Evolutionary conservation across 2,797 vertebrate species (phyloP), one percentile per base, ranked within the genome.

Genomic region (Enteromius thamalakanensis): DNA sequence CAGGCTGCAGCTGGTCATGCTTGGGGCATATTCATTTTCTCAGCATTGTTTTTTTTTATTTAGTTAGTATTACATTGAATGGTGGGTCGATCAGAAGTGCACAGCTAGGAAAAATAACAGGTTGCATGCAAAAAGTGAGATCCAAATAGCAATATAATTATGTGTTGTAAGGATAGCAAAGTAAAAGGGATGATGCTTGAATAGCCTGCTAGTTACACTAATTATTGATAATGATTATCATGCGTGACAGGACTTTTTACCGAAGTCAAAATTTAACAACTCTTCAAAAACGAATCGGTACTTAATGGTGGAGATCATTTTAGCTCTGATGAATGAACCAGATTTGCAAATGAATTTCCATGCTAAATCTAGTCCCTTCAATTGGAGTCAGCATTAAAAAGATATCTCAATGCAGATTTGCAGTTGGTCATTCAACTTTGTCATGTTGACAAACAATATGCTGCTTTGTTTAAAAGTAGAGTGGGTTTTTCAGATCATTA

Each of bases 1-100:
- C 26, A 53, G 71, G 49, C 29, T 74, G 45, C 15, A 47, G 53
- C 40, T 77, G 55, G 9, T 23, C 76, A 34, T 49, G 64, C 62
- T 51, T 51, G 19, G 34, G 62, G 26, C 29, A 3, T 49, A 10
- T 49, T 79, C 62, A 79, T 79, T 65, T 34, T 51, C 12, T 34
- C 26, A 67, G 34, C 45, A 15, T 37, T 51, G 42, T 19, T 67
- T 6, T 65, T 2, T 11, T 15, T 67, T 79, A 34, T 67, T 67
- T 34, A 12, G 21, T 76, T 23, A 23, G 7, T 53, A 42, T 40
- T 42, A 55, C 53, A 60, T 2, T 40, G 2, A 32, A 17, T 51
- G 26, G 23, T 11, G 6, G 68, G 26, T 72, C 60, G 26, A 64
- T 64, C 14, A 64, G 26, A 32, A 64, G 26, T 29, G 6, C 6